phyloP scores from a whole-genome alignment of 2,888 invertebrate species.

The Meiosimyza decipiens region DNA sequence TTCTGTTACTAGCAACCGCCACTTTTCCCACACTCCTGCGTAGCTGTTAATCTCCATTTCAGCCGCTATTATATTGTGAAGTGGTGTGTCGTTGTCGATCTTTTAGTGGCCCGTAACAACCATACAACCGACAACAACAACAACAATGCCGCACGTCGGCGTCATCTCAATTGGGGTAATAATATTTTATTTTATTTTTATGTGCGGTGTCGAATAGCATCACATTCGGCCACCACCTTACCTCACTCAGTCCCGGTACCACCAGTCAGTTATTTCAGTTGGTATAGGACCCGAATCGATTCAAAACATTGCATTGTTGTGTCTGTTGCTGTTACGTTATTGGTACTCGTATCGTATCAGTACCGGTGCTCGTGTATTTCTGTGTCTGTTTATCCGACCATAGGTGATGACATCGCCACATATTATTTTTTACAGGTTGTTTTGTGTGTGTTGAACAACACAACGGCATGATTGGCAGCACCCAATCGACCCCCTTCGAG shows the following conservation, averaged over 20 bases:
- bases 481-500: background rate
- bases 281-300: too few relatives aligned
- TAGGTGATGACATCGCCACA: slow-evolving; percentile 32
- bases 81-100: background rate
- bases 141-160: slow-evolving; percentile 8
- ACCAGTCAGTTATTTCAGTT: too few relatives aligned
- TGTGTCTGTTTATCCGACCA: slow-evolving; percentile 14
- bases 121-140: background rate
- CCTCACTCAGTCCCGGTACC: too few relatives aligned
- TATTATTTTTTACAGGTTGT: slow-evolving; percentile 11
- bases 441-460: background rate
- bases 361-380: background rate
- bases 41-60: slow-evolving; percentile 21
- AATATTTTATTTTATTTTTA: slow-evolving; percentile 26
- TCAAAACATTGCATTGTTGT: too few relatives aligned
- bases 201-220: slow-evolving; percentile 9
- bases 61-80: background rate
- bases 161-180: slow-evolving; percentile 11
- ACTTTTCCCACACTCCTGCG: background rate
- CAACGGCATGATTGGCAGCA: background rate
- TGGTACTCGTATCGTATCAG: too few relatives aligned
- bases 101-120: background rate
- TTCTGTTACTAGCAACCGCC: too few relatives aligned
- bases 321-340: too few relatives aligned
- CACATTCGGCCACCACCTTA: background rate